Evolutionary conservation across 2,888 invertebrate genomes (phyloP), one percentile per base, ranked within the genome.

Genomic region (Noctua janthina): DNA sequence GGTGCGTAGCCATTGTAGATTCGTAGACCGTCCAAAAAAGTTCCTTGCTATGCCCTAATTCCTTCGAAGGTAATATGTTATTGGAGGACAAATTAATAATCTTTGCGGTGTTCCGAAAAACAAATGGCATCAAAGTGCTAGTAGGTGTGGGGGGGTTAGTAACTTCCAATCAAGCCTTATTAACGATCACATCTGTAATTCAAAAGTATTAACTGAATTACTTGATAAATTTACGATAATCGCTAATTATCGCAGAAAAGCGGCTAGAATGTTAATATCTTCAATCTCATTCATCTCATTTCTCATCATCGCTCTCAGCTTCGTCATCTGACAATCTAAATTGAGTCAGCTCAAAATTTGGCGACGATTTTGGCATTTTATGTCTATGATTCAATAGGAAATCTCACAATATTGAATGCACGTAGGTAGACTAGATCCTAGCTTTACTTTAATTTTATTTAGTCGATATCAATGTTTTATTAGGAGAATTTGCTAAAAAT

Each of bases 341-440:
- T 46, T 11, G 49, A 49, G 49, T 49, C 49, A 49, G 49, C 49
- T 15, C 49, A 39, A 39, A 39, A 15, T 49, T 49, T 49, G 0
- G 49, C 49, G 49, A 49, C 15, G 49, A 49, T 4, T 49, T 49
- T 49, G 49, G 49, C 49, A 49, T 15, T 49, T 15, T 1, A 15
- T 49, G 5, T 49, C 4, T 15, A 3, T 49, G 15, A 15, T 17
- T 1, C 17, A 51, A 46, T 46, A 46, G 11, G 76, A 39, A 51
- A 76, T 76, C n/a, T 77, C 39, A 11, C n/a, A 79, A 15, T 62
- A 46, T n/a, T 51, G n/a, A 81, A 70, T 69, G 54, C 43, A 46
- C 17, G 70, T n/a, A 54, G 62, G 20, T 43, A n/a, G 10, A 43
- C 35, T 15, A 13, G 23, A 8, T 80, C 4, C 10, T 4, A n/a